Evolutionary conservation across 2,888 invertebrate species (phyloP).

Genomic region (Himalopsyche kuldschensis): DNA sequence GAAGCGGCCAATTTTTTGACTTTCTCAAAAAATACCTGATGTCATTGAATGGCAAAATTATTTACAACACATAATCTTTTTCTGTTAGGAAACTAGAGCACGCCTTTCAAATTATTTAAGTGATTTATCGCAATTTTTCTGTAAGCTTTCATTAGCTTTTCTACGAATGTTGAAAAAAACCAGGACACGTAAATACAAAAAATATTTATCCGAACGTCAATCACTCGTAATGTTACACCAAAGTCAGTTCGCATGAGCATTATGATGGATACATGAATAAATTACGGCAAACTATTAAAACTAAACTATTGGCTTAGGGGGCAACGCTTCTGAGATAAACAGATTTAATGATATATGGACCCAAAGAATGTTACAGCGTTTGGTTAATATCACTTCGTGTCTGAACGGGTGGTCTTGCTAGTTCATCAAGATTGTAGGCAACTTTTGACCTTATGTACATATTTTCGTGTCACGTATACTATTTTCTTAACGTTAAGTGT

Average conservation of each 20-base stretch:
- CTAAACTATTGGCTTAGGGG: background rate
- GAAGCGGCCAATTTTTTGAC: no score
- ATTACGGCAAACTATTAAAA: background rate
- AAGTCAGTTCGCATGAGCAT: background rate
- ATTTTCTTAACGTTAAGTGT: background rate
- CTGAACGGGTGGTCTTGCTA: background rate
- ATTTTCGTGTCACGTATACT: background rate
- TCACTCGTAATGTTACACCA: background rate
- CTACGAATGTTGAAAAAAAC: background rate
- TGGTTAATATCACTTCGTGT: background rate
- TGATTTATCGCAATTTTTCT: background rate
- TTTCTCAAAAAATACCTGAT: no score
- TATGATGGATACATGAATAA: background rate
- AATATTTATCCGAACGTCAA: constrained; percentile 3
- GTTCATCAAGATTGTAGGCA: background rate
- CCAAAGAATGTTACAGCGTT: background rate
- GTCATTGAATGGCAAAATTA: no score
- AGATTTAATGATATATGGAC: background rate
- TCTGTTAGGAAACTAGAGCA: no score
- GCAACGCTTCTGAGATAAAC: background rate
- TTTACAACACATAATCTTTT: no score
- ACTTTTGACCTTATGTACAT: background rate
- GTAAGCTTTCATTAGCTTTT: background rate
- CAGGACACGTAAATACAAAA: background rate
- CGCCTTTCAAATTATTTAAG: background rate